phyloP scores from a whole-genome alignment of 2,888 invertebrate genomes.

The Aethes cnicana region DNA sequence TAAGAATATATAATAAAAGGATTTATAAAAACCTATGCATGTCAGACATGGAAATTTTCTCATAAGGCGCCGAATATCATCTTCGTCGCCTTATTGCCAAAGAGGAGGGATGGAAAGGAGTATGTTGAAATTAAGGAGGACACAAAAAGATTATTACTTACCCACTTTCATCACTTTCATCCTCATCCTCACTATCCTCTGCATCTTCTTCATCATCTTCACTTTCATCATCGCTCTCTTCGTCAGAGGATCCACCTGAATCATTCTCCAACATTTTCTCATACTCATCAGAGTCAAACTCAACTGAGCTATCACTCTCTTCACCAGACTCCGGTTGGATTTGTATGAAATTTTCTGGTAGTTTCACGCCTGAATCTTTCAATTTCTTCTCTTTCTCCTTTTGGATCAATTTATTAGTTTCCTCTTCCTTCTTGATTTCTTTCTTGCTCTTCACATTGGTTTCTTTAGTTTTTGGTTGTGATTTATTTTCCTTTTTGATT shows the following conservation, averaged over 20 bases:
- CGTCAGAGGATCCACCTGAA: constrained; percentile 41
- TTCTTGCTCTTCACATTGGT: constrained; percentile 27
- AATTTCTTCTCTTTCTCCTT: constrained; percentile 50
- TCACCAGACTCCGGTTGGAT: constrained; percentile 45
- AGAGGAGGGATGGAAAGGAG: too few species aligned
- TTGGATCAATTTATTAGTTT: constrained; percentile 36
- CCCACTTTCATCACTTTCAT: constrained; percentile 37
- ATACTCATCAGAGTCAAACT: constrained; percentile 71
- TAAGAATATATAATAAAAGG: too few species aligned
- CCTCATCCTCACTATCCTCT: constrained; percentile 36
- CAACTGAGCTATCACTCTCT: constrained; percentile 57
- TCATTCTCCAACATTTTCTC: constrained; percentile 56
- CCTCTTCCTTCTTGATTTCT: constrained; percentile 39
- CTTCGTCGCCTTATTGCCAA: too few species aligned
- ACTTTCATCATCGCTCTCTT: constrained; percentile 35
- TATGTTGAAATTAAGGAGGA: too few species aligned
- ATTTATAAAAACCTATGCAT: too few species aligned
- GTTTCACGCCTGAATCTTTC: constrained; percentile 53
- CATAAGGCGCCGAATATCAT: too few species aligned
- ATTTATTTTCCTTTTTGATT: not conserved
- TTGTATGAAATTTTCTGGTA: constrained; percentile 56
- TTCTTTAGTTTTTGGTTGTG: too few species aligned
- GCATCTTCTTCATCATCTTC: constrained; percentile 35
- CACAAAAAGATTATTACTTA: constrained; percentile 5
- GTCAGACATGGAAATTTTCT: too few species aligned